Conservation (phyloP, 2,113 vertebrate species). For the Leptocoma aspasia region DNA sequence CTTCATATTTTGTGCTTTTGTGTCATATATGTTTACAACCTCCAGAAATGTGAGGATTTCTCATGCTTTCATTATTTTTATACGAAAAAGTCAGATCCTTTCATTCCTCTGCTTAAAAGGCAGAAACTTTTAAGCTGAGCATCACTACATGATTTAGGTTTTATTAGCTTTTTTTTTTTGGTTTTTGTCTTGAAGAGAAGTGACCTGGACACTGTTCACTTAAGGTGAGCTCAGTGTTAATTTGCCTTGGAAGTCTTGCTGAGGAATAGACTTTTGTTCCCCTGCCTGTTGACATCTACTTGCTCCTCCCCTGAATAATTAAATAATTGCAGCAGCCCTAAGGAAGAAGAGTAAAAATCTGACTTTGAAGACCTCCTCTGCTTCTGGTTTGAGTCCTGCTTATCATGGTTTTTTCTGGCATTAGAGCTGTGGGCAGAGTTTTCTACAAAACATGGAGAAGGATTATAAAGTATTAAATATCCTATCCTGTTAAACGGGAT, state of each 20-base stretch:
- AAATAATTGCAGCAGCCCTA: neutral
- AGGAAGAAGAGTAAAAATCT: neutral
- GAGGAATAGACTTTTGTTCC: neutral
- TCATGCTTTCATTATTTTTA: neutral
- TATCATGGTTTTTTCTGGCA: rapidly evolving
- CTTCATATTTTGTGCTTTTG: neutral
- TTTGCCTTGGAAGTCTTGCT: neutral
- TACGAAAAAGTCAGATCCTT: neutral
- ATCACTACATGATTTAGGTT: neutral
- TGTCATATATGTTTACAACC: neutral
- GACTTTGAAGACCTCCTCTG: neutral
- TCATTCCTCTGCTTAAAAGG: neutral
- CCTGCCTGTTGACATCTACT: neutral
- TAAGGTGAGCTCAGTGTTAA: neutral
- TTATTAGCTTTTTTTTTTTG: neutral
- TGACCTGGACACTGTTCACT: neutral
- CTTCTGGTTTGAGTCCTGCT: neutral
- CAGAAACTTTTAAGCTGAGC: neutral
- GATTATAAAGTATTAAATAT: neutral
- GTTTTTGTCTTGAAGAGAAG: neutral
- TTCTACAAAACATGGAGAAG: neutral
- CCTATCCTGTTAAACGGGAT: neutral
- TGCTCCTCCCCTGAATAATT: neutral
- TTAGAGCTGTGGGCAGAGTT: neutral
- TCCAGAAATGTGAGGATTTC: neutral